Evolutionary conservation across 2,888 invertebrate species (phyloP).

Genomic region (Diarsia rubi): DNA sequence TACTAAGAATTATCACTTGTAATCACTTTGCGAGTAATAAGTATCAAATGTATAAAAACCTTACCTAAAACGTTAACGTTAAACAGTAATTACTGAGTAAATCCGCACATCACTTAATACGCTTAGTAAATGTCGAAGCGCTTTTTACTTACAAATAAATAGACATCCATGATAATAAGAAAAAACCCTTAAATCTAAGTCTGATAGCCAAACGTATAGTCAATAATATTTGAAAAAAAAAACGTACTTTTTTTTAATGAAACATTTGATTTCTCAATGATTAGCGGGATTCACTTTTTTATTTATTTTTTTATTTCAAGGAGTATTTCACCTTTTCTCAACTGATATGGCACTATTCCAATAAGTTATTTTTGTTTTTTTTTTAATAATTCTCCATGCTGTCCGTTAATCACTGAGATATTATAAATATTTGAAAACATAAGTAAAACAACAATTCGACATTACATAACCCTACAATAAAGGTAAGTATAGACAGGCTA

Average conservation of each 20-base stretch:
- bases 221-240: constrained; percentile 69
- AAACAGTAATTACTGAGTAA: constrained; percentile 85
- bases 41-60: constrained; percentile 91
- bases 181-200: constrained; percentile 83
- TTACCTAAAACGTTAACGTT: constrained; percentile 85
- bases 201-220: constrained; percentile 77
- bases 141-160: constrained; percentile 87
- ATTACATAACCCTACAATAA: constrained; percentile 80
- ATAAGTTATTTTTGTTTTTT: constrained; percentile 69
- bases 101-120: constrained; percentile 86
- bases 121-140: constrained; percentile 84
- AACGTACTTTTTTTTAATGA: constrained; percentile 44
- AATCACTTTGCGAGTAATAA: constrained; percentile 90
- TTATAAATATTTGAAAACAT: constrained; percentile 72
- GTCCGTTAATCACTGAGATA: constrained; percentile 82
- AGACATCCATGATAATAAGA: constrained; percentile 88
- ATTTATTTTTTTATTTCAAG: constrained; percentile 41
- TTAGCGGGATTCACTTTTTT: constrained; percentile 74
- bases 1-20: constrained; percentile 88
- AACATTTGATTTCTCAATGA: constrained; percentile 75
- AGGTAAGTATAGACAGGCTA: constrained; percentile 85
- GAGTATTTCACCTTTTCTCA: constrained; percentile 67
- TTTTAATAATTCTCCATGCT: constrained; percentile 66
- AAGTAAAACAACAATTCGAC: constrained; percentile 73
- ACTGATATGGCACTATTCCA: constrained; percentile 85